These are phyloP conservation scores for Mesoclemmys tuberculata DNA, from an alignment of 2,113 vertebrate species.

Conservation along the genomic window DNA sequence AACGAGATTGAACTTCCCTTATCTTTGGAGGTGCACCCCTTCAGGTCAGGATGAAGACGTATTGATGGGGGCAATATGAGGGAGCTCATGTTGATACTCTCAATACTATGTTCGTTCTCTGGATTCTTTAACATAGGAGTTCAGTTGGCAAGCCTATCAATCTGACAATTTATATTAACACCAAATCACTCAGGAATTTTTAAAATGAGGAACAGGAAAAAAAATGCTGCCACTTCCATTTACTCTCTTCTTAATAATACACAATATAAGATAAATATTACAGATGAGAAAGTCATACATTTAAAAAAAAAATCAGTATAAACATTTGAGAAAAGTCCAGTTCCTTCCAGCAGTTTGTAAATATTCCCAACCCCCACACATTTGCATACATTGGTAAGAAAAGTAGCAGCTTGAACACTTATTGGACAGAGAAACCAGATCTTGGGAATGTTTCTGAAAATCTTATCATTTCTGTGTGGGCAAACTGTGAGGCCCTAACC, in stretches of 20 bases:
- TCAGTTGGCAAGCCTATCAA: background rate
- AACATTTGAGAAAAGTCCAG: too few relatives aligned
- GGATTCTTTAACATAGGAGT: background rate
- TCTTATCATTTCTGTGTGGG: too few relatives aligned
- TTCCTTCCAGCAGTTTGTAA: background rate
- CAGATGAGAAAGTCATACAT: background rate
- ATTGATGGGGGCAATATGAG: background rate
- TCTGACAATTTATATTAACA: background rate
- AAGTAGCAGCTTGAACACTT: background rate
- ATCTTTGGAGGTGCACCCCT: background rate
- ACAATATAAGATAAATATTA: background rate
- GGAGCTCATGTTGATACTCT: background rate
- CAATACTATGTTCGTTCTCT: background rate
- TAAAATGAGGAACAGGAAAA: background rate
- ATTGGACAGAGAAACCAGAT: background rate
- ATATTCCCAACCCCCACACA: background rate
- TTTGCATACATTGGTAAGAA: background rate
- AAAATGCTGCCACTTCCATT: background rate
- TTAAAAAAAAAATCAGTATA: too few relatives aligned
- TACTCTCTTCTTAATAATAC: background rate
- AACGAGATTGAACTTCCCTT: constrained; percentile 21
- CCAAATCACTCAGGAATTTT: background rate
- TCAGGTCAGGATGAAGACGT: background rate
- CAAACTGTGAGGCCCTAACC: too few relatives aligned
- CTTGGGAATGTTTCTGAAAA: too few relatives aligned